These are phyloP conservation scores for Ptychobarbus kaznakovi DNA, from an alignment of 2,797 vertebrate genomes.

Conservation along the genomic window DNA sequence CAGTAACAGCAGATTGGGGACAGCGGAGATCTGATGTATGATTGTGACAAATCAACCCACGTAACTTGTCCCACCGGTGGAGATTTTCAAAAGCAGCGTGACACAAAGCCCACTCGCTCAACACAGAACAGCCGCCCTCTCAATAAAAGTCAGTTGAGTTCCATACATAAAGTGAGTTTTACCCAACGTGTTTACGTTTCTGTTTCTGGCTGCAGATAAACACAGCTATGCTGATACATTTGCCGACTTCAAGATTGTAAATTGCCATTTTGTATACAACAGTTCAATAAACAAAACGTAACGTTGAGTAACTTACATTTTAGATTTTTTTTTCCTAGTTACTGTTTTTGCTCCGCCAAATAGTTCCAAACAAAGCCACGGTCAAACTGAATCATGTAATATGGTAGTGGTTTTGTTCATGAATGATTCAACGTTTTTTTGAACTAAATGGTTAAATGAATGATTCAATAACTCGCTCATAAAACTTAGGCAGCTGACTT, in stretches of 20 bases:
- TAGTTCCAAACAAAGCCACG: not conserved
- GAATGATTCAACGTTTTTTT: not conserved
- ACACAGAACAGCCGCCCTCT: not conserved
- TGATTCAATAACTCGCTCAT: not conserved
- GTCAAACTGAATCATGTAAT: not conserved
- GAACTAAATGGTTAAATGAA: not conserved
- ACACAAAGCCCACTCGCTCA: not conserved
- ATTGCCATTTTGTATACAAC: not conserved
- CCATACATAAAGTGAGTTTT: not conserved
- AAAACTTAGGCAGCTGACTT: too few species aligned
- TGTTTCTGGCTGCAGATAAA: not conserved
- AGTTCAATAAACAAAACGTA: not conserved
- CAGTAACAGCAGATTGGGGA: conserved; percentile 18
- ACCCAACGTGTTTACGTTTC: not conserved
- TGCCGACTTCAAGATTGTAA: not conserved
- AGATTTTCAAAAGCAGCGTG: conserved; percentile 14
- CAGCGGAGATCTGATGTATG: not conserved
- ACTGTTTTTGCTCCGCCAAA: not conserved
- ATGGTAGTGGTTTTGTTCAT: not conserved
- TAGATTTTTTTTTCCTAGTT: not conserved
- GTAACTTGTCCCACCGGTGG: not conserved
- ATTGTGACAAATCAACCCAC: not conserved
- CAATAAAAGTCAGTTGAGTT: not conserved
- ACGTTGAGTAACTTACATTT: not conserved
- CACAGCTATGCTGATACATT: not conserved